Evolutionary conservation across 2,113 vertebrate species (phyloP), one percentile per base, ranked within the genome.

Genomic region (Andinoacara biseriatus): DNA sequence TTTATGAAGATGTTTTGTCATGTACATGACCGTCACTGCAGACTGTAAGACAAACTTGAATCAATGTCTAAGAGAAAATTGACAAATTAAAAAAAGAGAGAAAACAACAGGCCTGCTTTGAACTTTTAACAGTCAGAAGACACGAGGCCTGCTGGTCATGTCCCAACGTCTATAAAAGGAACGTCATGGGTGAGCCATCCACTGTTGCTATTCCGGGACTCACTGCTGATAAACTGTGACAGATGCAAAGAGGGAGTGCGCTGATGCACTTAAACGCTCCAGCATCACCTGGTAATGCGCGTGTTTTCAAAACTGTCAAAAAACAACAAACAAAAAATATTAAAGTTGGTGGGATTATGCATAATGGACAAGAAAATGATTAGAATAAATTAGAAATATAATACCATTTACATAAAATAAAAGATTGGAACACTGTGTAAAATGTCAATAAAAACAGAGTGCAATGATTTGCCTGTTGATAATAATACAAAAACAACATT

Each of bases 111-210:
- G 65, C 43, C 20, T 52, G 18, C 49, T 52, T 72, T 86, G 26
- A 78, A 89, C 13, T 76, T 38, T 57, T 59, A 79, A 78, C 15
- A 62, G 49, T 24, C 9, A 77, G 78, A 79, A 81, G 85, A 79
- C 90, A 94, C 87, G 63, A 90, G 90, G 92, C 89, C 76, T 78
- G 80, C 60, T 83, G 91, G 91, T 82, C 63, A 74, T 88, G 87
- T 89, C 94, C 93, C 86, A 87, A 94, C 95, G 92, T 95, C 97
- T 99, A 97, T 98, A 98, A 97, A 98, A 97, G 97, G 96, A 96
- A 96, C 95, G 92, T 90, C 82, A 93, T 90, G 89, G 84, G 86
- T 86, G 83, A 93, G 86, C 86, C 24, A 43, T 87, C 89, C 93
- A 91, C 87, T 58, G 92, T 92, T 96, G 94, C 98, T 99, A 99